These are phyloP conservation scores for Gadopsis marmoratus DNA, from an alignment of 2,797 vertebrate species.

Conservation along the genomic window DNA sequence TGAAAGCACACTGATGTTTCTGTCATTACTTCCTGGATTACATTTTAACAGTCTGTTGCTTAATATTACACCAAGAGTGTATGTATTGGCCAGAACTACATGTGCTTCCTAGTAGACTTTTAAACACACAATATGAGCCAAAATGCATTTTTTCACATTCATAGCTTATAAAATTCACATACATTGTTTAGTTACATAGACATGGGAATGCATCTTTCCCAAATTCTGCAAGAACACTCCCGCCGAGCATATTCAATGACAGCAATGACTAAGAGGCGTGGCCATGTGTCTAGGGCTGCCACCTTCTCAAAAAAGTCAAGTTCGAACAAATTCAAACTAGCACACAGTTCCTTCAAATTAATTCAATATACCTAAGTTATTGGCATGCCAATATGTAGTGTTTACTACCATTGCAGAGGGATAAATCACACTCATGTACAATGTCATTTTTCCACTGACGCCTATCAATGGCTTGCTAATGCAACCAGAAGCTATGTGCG, in stretches of 20 bases:
- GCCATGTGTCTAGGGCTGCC: neutral
- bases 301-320: neutral
- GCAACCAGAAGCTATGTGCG: too few species aligned
- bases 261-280: neutral
- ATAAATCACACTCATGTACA: too few species aligned
- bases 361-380: too few species aligned
- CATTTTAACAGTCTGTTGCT: neutral
- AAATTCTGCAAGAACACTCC: neutral
- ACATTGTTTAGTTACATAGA: neutral
- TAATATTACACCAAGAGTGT: neutral
- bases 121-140: neutral
- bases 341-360: neutral
- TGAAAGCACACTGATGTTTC: neutral
- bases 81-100: neutral
- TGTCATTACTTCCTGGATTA: constrained; percentile 1
- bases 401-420: too few species aligned
- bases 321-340: neutral
- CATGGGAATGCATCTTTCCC: neutral
- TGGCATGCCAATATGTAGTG: too few species aligned
- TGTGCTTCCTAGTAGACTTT: neutral
- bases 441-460: too few species aligned
- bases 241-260: neutral
- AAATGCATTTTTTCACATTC: neutral
- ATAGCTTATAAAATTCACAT: neutral
- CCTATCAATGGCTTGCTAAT: too few species aligned